Base-by-base conservation (phyloP, 2,113 vertebrate species). In the Plotosus lineatus region DNA sequence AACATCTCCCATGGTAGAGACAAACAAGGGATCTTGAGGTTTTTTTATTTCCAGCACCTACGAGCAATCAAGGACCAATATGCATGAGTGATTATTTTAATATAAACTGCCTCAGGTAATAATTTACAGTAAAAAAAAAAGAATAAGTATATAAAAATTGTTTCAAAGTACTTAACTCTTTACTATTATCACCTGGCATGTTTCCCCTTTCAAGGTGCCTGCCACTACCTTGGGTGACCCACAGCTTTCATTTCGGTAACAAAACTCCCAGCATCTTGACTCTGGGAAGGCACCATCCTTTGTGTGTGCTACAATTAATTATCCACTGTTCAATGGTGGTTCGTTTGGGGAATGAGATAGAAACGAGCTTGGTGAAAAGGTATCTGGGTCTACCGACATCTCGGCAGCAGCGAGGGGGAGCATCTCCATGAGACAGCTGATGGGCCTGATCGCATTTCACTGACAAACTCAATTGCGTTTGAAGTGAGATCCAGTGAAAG, bases 401-500 rank as follows among this genome's bases (percentile, higher is more conserved):
- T 78, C 91, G 91, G 93, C 88, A 90, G 90, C 81, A 85, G 85
- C 87, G 92, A 92, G 89, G 92, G 90, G 68, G 90, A 90, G 58
- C 84, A 89, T 93, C 91, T 93, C 92, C 89, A 92, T 86, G 83
- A 90, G 93, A 96, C 94, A 95, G 94, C 93, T 95, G 95, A 97
- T 94, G 94, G 92, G 93, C 90, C 88, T 48, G 85, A 88, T 95
- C 94, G 40, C 92, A 93, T 97, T 96, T 95, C 94, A 93, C 94
- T 92, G 91, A 95, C 95, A 95, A 95, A 96, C 90, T 94, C 94
- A 95, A 96, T 93, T 90, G 88, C 92, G 90, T 92, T 90, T 92
- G 85, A 91, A 95, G 92, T 94, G 94, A 91, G 91, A 96, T 92
- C 88, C 88, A 94, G 95, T 93, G 94, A 95, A 96, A 95, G 94